Conservation (phyloP, 2,113 vertebrate species). For the Corydoras maculifer region DNA sequence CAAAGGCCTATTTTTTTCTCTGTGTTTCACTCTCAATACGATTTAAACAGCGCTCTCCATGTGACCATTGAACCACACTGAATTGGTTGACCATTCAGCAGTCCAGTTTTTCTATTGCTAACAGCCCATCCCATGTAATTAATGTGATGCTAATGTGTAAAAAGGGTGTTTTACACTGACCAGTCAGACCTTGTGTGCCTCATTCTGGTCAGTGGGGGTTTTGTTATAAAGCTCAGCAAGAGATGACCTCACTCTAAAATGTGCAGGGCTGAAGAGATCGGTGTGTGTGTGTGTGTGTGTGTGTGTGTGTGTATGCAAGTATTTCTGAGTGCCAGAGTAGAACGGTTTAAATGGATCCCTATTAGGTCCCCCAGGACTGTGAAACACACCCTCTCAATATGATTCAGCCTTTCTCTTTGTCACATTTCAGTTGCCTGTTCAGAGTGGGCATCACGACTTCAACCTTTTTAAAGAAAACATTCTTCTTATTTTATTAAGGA, state of each 20-base stretch:
- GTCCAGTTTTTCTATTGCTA: conserved; percentile 33
- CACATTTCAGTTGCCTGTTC: conserved; percentile 10
- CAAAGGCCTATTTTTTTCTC: conserved; percentile 28
- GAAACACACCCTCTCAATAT: conserved; percentile 35
- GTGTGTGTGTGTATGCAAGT: not conserved
- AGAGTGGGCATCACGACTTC: conserved; percentile 26
- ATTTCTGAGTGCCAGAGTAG: conserved; percentile 15
- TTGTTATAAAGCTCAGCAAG: conserved; percentile 33
- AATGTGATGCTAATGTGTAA: conserved; percentile 34
- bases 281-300: conserved; percentile 8
- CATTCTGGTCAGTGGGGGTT: conserved; percentile 24
- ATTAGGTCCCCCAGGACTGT: conserved; percentile 33
- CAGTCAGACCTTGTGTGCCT: conserved; percentile 18
- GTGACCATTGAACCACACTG: conserved; percentile 34
- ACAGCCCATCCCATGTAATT: conserved; percentile 38
- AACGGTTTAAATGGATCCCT: conserved; percentile 32
- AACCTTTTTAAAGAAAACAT: not conserved
- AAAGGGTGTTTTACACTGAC: conserved; percentile 33
- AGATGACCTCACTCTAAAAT: conserved; percentile 39
- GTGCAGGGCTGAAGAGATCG: conserved; percentile 11
- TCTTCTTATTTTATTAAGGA: not conserved
- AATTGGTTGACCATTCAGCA: conserved; percentile 27
- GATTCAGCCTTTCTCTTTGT: conserved; percentile 29
- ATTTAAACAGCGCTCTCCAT: conserved; percentile 29
- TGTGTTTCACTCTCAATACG: conserved; percentile 25